Evolutionary conservation across 2,888 invertebrate genomes (phyloP).

Genomic region (Tortricodes alternella): DNA sequence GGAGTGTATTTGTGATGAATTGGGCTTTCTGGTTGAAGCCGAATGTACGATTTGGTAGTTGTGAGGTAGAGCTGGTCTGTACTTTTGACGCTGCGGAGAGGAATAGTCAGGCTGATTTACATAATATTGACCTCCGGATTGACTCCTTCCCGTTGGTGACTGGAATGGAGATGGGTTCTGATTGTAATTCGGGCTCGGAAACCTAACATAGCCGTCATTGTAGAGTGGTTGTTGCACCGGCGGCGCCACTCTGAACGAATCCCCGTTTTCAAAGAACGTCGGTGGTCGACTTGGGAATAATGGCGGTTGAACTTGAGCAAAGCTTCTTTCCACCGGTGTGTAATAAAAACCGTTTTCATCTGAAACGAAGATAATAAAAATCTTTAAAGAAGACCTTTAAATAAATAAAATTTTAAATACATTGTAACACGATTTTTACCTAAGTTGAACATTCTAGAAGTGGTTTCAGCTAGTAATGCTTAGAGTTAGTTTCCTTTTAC

Average conservation of each 20-base stretch:
- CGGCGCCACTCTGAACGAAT: conserved; percentile 62
- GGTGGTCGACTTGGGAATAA: conserved; percentile 66
- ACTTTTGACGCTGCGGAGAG: conserved; percentile 63
- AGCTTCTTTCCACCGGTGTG: conserved; percentile 76
- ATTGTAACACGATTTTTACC: no score
- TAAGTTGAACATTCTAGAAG: no score
- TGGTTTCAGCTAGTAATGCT: no score
- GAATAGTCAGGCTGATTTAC: conserved; percentile 74
- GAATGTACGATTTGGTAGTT: conserved; percentile 75
- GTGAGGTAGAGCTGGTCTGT: conserved; percentile 68
- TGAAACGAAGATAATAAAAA: conserved; percentile 53
- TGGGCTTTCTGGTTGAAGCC: conserved; percentile 80
- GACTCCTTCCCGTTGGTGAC: conserved; percentile 75
- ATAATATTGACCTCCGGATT: conserved; percentile 70
- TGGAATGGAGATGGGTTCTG: conserved; percentile 79
- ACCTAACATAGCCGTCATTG: conserved; percentile 64
- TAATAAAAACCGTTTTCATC: conserved; percentile 76
- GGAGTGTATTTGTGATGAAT: conserved; percentile 81
- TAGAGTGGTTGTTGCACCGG: conserved; percentile 62
- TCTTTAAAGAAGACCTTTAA: neutral
- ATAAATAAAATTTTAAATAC: neutral
- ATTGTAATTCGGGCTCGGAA: conserved; percentile 75
- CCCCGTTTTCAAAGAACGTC: conserved; percentile 66
- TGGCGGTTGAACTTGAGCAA: conserved; percentile 79
- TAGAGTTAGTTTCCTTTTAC: no score